These are phyloP conservation scores for Scarus forsteni DNA, from an alignment of 2,797 vertebrate species.

Conservation along the genomic window DNA sequence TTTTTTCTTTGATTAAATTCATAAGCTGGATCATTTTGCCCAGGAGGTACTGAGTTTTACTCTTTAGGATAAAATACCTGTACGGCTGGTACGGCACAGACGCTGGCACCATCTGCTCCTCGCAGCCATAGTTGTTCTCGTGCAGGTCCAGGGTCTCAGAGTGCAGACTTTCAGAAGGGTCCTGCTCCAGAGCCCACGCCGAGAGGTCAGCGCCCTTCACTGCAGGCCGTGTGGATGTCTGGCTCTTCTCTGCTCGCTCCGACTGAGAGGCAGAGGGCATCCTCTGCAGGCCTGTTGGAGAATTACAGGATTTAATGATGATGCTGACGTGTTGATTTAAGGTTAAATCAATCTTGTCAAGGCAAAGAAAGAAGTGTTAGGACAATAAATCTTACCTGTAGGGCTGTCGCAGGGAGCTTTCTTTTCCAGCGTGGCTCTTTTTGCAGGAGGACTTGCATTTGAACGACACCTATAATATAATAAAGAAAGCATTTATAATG, in stretches of 20 bases:
- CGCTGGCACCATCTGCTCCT: constrained; percentile 84
- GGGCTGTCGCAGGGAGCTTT: constrained; percentile 28
- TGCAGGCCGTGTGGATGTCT: constrained; percentile 29
- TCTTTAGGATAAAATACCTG: constrained; percentile 70
- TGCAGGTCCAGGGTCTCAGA: constrained; percentile 68
- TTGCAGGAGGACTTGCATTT: constrained; percentile 51
- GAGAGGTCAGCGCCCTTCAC: constrained; percentile 65
- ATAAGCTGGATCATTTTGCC: too few relatives aligned
- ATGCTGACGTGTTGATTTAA: neutral
- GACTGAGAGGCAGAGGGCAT: constrained; percentile 65
- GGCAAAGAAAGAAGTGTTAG: too few relatives aligned
- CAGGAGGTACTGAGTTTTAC: neutral
- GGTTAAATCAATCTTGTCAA: neutral
- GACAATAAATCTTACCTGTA: constrained; percentile 56
- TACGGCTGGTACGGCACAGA: constrained; percentile 73
- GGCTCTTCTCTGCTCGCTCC: constrained; percentile 26
- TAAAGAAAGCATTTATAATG: neutral
- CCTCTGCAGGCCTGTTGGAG: constrained; percentile 74
- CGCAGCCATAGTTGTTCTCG: constrained; percentile 71
- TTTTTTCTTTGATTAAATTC: too few relatives aligned
- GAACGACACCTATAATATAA: constrained; percentile 53
- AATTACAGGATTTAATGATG: constrained; percentile 50
- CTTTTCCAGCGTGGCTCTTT: constrained; percentile 41
- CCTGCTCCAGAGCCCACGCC: constrained; percentile 74
- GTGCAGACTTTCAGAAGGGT: constrained; percentile 58